These are phyloP conservation scores for Stomorhina lunata DNA, from an alignment of 2,888 invertebrate genomes.

Conservation along the genomic window DNA sequence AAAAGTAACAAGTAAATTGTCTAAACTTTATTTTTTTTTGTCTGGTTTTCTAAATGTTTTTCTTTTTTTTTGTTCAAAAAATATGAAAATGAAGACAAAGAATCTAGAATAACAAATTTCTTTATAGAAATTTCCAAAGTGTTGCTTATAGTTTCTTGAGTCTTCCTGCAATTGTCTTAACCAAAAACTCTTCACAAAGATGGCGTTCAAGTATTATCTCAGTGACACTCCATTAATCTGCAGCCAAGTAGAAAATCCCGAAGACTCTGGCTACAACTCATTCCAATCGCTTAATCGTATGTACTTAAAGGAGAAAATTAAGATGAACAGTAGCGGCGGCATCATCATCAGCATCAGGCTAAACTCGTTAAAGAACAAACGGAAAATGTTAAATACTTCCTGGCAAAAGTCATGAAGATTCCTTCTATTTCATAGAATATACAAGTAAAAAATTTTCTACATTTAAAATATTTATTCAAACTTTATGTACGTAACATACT, in stretches of 20 bases:
- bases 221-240: constrained; percentile 68
- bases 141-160: constrained; percentile 21
- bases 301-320: constrained; percentile 11
- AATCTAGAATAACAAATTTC: not conserved
- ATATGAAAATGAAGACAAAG: not conserved
- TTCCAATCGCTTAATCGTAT: too few relatives aligned
- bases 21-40: not conserved
- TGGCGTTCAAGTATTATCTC: constrained; percentile 64
- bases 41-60: not conserved
- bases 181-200: constrained; percentile 56
- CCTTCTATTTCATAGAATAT: too few relatives aligned
- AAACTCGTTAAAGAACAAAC: constrained; percentile 17
- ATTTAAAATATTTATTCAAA: not conserved
- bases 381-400: constrained; percentile 59
- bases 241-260: constrained; percentile 63
- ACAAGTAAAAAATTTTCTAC: too few relatives aligned
- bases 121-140: constrained; percentile 10
- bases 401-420: constrained; percentile 58
- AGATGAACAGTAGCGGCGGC: constrained; percentile 33
- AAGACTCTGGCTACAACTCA: not conserved
- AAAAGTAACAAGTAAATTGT: constrained; percentile 26
- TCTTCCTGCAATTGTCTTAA: constrained; percentile 34
- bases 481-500: constrained; percentile 19
- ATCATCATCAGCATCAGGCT: too few relatives aligned
- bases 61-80: not conserved